A percentile compares a stretch with the other conserved stretches of the same genome.
Evolutionary conservation across 1,140 invertebrate genomes (phyloP).

Genomic region (Drosophila virilis): DNA sequence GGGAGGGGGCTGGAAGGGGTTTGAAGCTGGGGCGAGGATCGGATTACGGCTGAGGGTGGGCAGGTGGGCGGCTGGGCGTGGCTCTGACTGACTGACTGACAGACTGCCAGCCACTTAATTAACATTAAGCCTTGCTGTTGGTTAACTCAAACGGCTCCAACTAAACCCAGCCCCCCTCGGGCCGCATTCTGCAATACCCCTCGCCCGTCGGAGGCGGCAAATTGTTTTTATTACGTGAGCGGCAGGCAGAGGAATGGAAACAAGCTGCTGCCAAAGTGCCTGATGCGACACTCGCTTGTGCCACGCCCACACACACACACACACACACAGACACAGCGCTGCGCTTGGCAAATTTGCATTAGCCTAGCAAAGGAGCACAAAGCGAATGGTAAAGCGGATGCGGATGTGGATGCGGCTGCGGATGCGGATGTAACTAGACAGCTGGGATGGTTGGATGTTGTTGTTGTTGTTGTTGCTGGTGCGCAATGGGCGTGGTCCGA

Average conservation of each 20-base stretch:
- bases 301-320: conserved; percentile 9
- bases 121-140: conserved; percentile 60
- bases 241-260: conserved; percentile 4
- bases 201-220: conserved; percentile 47
- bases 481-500: conserved; percentile 11
- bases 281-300: conserved; percentile 24
- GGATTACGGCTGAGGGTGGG: not conserved
- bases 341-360: conserved; percentile 65
- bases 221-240: conserved; percentile 53
- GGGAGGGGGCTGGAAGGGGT: not conserved
- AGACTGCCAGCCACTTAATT: conserved; percentile 57
- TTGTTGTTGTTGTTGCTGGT: not conserved
- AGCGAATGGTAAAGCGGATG: conserved; percentile 36
- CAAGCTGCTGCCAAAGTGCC: conserved; percentile 27
- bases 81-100: not conserved
- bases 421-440: conserved; percentile 17
- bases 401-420: conserved; percentile 10
- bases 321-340: not conserved
- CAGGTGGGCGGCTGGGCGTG: too few relatives aligned
- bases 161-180: not conserved
- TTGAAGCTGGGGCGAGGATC: not conserved
- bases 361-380: conserved; percentile 37
- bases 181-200: not conserved
- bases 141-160: not conserved
- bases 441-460: not conserved